A percentile compares a stretch with the other conserved stretches of the same genome.
Conservation (phyloP, 1,140 invertebrate genomes). For the Stegodyphus dumicola region DNA sequence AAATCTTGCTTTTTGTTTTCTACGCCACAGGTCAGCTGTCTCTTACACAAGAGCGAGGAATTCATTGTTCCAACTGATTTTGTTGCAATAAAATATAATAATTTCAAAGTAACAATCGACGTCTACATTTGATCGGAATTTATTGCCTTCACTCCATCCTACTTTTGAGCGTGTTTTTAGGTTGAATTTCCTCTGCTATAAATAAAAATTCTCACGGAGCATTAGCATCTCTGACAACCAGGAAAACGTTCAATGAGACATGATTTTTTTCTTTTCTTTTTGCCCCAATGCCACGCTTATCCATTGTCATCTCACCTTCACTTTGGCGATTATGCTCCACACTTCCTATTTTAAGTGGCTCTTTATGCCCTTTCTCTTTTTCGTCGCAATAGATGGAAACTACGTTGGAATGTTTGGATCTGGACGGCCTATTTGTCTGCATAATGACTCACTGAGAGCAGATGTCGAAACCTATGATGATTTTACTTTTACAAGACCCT, state of each 20-base stretch:
- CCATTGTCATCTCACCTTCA: constrained; percentile 38
- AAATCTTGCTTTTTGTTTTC: constrained; percentile 39
- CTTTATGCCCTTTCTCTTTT: not conserved
- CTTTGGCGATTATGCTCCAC: constrained; percentile 32
- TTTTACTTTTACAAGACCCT: no score
- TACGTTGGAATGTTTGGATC: not conserved
- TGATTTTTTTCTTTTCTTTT: constrained; percentile 24
- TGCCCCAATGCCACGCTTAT: constrained; percentile 27
- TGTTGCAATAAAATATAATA: constrained; percentile 51
- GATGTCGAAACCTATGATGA: no score
- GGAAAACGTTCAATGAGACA: constrained; percentile 37
- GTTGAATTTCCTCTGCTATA: constrained; percentile 18
- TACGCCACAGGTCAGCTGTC: constrained; percentile 18
- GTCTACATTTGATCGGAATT: constrained; percentile 34
- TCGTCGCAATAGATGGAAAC: no score
- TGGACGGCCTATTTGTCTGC: not conserved
- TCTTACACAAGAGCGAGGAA: constrained; percentile 33
- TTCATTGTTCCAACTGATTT: constrained; percentile 44
- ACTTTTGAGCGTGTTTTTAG: constrained; percentile 19
- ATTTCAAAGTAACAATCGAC: constrained; percentile 57
- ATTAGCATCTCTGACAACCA: constrained; percentile 47
- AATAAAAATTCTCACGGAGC: constrained; percentile 42
- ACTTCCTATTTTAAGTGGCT: not conserved
- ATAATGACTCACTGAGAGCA: not conserved
- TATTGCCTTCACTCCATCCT: constrained; percentile 30